phyloP scores from a whole-genome alignment of 2,113 vertebrate genomes.

The Indicator maculatus region DNA sequence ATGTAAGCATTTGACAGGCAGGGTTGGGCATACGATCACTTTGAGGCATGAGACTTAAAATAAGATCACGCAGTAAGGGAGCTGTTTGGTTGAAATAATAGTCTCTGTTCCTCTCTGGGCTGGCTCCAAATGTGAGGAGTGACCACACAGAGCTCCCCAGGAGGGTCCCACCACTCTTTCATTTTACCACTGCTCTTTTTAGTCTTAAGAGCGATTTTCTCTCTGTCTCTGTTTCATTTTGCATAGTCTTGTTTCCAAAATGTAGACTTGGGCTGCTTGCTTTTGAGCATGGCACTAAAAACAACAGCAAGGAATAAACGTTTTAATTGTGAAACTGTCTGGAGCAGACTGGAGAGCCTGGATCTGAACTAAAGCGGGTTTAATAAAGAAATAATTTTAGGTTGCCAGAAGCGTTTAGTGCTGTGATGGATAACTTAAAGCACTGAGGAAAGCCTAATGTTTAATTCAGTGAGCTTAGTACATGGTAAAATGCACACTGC shows the following conservation, averaged over 20 bases:
- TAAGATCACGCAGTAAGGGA: background rate
- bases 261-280: background rate
- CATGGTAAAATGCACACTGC: background rate
- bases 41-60: background rate
- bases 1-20: background rate
- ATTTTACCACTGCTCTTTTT: background rate
- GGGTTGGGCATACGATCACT: fast-evolving
- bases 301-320: background rate
- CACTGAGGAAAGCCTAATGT: background rate
- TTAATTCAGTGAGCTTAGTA: background rate
- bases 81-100: background rate
- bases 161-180: background rate
- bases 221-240: background rate
- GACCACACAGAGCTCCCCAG: background rate
- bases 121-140: background rate
- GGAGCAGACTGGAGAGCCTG: background rate
- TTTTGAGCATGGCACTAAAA: background rate
- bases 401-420: background rate
- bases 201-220: background rate
- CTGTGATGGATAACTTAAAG: background rate
- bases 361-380: background rate
- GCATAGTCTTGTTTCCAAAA: background rate
- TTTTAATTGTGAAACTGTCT: background rate
- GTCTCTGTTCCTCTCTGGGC: constrained; percentile 6
- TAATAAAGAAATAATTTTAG: background rate